Conservation (phyloP, 2,888 invertebrate genomes). For the Abscondita cerata region DNA sequence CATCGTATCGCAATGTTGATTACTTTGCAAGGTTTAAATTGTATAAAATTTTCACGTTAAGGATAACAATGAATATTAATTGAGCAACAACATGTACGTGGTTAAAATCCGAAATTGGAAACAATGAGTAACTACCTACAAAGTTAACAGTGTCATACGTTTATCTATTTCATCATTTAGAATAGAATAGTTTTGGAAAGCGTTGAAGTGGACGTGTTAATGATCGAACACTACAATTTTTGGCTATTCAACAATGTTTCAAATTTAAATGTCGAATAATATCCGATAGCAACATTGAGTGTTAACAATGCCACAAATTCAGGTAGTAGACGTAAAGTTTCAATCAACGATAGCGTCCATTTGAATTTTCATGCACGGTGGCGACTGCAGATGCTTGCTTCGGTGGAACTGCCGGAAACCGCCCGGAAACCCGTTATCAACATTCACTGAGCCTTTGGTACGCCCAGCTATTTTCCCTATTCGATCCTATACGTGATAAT, state of each 20-base stretch:
- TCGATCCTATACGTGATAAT: constrained; percentile 39
- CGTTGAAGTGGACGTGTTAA: constrained; percentile 10
- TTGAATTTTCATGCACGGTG: constrained; percentile 47
- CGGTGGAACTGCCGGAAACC: constrained; percentile 45
- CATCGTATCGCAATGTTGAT: too few relatives aligned
- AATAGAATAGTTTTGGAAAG: constrained; percentile 11
- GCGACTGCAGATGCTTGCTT: constrained; percentile 42
- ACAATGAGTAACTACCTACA: constrained; percentile 22
- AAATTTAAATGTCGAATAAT: constrained; percentile 28
- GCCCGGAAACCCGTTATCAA: constrained; percentile 46
- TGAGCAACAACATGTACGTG: constrained; percentile 17
- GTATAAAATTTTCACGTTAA: too few relatives aligned
- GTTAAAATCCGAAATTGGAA: constrained; percentile 23
- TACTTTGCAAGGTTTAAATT: too few relatives aligned
- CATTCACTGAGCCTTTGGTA: constrained; percentile 40
- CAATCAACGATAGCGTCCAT: constrained; percentile 41
- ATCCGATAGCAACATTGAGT: constrained; percentile 24
- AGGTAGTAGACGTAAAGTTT: constrained; percentile 25
- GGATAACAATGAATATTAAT: constrained; percentile 13
- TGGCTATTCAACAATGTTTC: constrained; percentile 16
- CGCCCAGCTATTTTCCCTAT: constrained; percentile 30
- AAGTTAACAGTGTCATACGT: background rate
- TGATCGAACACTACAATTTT: constrained; percentile 15
- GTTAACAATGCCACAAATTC: constrained; percentile 27
- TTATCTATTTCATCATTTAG: constrained; percentile 8